Evolutionary conservation across 1,140 invertebrate genomes (phyloP).

Genomic region (Solen grandis): DNA sequence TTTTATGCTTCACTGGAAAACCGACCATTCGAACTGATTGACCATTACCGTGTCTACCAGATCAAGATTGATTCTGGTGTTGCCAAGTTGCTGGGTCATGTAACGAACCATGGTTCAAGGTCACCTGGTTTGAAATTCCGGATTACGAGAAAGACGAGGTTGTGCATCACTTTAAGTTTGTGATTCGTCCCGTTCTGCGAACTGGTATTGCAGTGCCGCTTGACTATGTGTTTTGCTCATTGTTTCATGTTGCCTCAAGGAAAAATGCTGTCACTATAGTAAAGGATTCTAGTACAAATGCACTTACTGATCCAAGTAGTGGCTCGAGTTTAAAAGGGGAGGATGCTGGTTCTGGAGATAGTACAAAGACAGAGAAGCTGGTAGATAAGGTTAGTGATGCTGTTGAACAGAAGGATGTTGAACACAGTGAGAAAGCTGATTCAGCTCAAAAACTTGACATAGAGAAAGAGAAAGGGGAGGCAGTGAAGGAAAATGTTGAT

Average conservation of each 20-base stretch:
- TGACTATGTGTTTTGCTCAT: constrained; percentile 40
- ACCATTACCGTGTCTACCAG: constrained; percentile 48
- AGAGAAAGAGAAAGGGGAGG: not conserved
- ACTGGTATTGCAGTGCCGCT: constrained; percentile 48
- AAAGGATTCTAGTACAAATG: constrained; percentile 15
- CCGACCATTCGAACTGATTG: constrained; percentile 24
- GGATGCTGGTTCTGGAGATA: too few relatives aligned
- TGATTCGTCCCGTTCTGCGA: constrained; percentile 42
- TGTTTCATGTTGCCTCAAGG: constrained; percentile 42
- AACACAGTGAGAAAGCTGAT: not conserved
- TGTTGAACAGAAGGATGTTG: not conserved
- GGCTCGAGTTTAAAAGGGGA: too few relatives aligned
- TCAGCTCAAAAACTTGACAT: not conserved
- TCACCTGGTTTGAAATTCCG: constrained; percentile 55
- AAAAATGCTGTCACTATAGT: constrained; percentile 11
- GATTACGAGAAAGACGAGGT: constrained; percentile 44
- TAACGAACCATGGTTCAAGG: constrained; percentile 44
- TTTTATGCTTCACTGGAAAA: constrained; percentile 42
- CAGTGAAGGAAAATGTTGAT: not conserved
- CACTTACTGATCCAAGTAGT: too few relatives aligned
- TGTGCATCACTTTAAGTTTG: constrained; percentile 46
- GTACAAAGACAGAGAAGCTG: too few relatives aligned
- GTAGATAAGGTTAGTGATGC: too few relatives aligned
- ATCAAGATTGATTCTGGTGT: constrained; percentile 55
- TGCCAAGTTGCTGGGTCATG: constrained; percentile 47